Conservation (phyloP, 2,113 vertebrate species). For the Mionectes macconnelli region DNA sequence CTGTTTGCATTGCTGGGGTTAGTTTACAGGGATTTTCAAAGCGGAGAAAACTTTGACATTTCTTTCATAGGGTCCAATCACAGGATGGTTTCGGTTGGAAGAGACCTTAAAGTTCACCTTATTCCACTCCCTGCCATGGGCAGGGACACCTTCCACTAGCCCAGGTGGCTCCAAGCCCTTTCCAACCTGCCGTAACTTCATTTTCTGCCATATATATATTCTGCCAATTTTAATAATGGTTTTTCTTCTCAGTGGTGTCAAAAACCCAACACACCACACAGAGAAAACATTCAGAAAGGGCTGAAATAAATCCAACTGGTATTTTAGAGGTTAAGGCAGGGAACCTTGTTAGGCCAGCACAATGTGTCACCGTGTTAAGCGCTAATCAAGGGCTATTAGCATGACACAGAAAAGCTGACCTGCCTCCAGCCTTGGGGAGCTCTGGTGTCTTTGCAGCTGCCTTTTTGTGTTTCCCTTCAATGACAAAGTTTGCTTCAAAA, state of each 20-base stretch:
- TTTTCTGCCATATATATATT: too few species aligned
- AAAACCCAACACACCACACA: neutral
- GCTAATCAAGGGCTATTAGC: neutral
- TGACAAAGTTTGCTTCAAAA: neutral
- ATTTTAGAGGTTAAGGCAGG: neutral
- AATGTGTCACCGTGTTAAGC: accelerated
- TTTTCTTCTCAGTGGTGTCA: neutral
- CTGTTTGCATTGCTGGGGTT: neutral
- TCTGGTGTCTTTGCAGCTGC: neutral
- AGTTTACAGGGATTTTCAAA: neutral
- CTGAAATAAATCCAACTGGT: neutral
- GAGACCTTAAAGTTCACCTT: neutral
- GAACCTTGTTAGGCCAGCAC: neutral
- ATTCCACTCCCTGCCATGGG: neutral
- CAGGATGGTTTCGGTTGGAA: neutral
- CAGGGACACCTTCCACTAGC: neutral
- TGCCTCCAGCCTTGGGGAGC: neutral
- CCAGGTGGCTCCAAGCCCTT: neutral
- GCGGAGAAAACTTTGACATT: neutral
- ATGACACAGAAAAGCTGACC: neutral
- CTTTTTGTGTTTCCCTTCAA: neutral
- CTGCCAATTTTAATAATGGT: too few species aligned
- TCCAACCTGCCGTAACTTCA: neutral
- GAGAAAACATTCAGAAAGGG: neutral
- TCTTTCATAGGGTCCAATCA: neutral